A percentile compares a stretch with the other conserved stretches of the same genome.
phyloP scores from a whole-genome alignment of 2,888 invertebrate species.

The Cabera pusaria region DNA sequence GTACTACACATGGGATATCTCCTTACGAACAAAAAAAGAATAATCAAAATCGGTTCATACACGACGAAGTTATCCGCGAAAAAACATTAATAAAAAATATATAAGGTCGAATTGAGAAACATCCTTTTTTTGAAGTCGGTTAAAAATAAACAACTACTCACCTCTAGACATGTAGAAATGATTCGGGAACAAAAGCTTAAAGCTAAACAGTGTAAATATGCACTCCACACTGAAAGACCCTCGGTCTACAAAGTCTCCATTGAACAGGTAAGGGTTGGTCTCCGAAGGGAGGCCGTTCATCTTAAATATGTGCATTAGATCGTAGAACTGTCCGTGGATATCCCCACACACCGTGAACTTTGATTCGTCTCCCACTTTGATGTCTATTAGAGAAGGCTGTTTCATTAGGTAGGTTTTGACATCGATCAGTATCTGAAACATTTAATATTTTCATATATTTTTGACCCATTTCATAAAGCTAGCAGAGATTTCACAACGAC shows the following conservation, averaged over 20 bases:
- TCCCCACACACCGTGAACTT: constrained; percentile 99
- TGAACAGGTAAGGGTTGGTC: constrained; percentile 98
- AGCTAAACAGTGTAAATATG: constrained; percentile 98
- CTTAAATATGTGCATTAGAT: constrained; percentile 98
- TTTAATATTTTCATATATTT: no score
- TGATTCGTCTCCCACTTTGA: constrained; percentile 91
- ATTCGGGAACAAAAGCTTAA: constrained; percentile 97
- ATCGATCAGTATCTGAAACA: constrained; percentile 93
- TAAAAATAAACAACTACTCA: constrained; percentile 68
- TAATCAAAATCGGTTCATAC: no score
- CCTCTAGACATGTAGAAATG: constrained; percentile 99
- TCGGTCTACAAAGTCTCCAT: constrained; percentile 99
- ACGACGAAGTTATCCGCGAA: no score
- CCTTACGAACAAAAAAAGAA: no score
- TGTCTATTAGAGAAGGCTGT: constrained; percentile 95
- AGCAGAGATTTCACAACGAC: no score
- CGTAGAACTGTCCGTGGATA: constrained; percentile 99
- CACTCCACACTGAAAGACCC: constrained; percentile 99
- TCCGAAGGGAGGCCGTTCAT: constrained; percentile 98
- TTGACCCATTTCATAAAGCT: no score
- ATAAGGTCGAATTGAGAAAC: no score
- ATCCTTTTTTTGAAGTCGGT: no score
- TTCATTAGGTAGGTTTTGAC: constrained; percentile 92
- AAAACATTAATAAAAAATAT: no score
- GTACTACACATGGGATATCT: no score